phyloP scores from a whole-genome alignment of 2,797 vertebrate genomes.

The Orientallactaga sibirica region DNA sequence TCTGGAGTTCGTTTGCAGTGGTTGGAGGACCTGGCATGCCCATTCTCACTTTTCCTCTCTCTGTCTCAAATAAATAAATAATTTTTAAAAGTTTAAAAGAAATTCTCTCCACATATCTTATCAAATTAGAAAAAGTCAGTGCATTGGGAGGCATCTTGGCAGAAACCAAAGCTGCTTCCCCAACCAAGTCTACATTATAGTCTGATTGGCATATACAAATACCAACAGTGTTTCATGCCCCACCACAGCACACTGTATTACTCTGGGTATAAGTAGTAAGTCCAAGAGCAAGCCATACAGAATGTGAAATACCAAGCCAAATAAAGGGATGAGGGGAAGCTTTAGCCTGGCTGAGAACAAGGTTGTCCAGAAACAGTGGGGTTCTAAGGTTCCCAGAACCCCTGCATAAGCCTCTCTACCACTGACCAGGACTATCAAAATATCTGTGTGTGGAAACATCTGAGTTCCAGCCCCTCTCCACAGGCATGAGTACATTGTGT shows the following conservation, averaged over 20 bases:
- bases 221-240: not conserved
- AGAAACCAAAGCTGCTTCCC: constrained; percentile 10
- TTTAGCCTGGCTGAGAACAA: no score
- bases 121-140: not conserved
- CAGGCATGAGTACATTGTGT: no score
- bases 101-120: constrained; percentile 29
- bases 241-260: not conserved
- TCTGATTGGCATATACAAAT: not conserved
- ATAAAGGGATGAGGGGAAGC: not conserved
- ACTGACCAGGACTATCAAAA: not conserved
- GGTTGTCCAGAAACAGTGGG: not conserved
- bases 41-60: no score
- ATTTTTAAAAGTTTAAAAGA: not conserved
- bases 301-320: not conserved
- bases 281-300: constrained; percentile 23
- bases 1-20: no score
- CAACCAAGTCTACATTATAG: not conserved
- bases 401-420: not conserved
- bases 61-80: no score
- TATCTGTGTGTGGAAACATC: not conserved
- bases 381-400: not conserved
- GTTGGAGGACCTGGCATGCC: no score
- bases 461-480: not conserved
- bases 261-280: not conserved
- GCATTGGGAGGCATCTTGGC: not conserved